Base-by-base conservation (phyloP, 2,797 vertebrate species). In the Phrynocephalus guinanensis region DNA sequence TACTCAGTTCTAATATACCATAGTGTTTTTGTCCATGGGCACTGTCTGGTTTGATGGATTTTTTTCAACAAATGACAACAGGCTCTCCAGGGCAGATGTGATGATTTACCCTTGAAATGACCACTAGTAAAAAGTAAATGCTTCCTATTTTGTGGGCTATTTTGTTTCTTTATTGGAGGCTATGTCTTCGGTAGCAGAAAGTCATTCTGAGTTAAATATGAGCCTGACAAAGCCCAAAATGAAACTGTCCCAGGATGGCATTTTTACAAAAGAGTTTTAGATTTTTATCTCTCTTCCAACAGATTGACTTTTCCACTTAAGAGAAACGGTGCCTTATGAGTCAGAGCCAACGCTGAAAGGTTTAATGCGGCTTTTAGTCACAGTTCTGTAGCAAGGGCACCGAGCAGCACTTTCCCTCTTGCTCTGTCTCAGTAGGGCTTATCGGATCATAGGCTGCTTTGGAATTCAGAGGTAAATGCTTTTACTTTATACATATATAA, bases 281-380 rank as follows among this genome's bases (percentile, higher is more conserved):
- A 87, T 87, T 90, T 82, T 87, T 90, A 75, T 87, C 85, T 90
- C 70, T 56, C 70, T 84, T 76, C 70, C 6, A 77, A 70, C 83
- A 85, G 79, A 88, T 60, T 90, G 82, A 90, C 82, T 77, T 90
- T 84, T 87, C 70, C 79, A 33, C 70, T 87, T 84, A 87, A 80
- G 60, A 79, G 75, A 84, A 50, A 67, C 68, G 50, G 26, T 84
- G 70, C 30, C 77, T 80, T 83, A 79, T 84, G 78, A 76, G 77
- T 84, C 82, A 76, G 48, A 83, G 81, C 82, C 68, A 89, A 84
- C 60, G 28, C 76, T 79, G 85, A 86, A 56, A 73, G 81, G 70
- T 84, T 90, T 84, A 80, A 84, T 87, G 71, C 76, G 20, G 33
- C 77, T 87, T 90, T 86, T 84, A 80, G 82, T 80, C 77, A 87